Percentiles rank a stretch among this genome's conserved stretches.
Conservation (phyloP, 1,140 invertebrate species). For the Carcinoscorpius rotundicauda region DNA sequence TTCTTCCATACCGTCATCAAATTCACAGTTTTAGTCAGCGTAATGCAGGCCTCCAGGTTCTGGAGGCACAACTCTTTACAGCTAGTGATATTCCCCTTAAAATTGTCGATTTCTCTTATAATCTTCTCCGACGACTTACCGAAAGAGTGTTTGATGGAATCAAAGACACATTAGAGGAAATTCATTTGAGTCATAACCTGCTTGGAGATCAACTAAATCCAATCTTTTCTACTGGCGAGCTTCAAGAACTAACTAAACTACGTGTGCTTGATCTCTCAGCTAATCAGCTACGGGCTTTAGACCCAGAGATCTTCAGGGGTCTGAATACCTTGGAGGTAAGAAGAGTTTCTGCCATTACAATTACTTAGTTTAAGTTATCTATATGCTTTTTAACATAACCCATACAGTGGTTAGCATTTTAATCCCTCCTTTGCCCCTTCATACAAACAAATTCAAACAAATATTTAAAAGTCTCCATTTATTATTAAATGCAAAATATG, state of each 20-base stretch:
- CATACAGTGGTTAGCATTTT: too few relatives aligned
- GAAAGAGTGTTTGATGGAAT: constrained; percentile 57
- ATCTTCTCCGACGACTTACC: constrained; percentile 61
- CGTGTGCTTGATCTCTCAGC: constrained; percentile 56
- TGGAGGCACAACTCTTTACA: constrained; percentile 56
- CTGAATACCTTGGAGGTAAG: constrained; percentile 54
- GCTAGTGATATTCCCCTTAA: constrained; percentile 50
- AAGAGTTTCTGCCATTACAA: too few relatives aligned
- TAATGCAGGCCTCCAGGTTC: constrained; percentile 58
- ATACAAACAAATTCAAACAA: not conserved
- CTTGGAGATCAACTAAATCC: constrained; percentile 78
- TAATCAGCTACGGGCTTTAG: constrained; percentile 62
- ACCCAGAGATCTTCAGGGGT: constrained; percentile 71
- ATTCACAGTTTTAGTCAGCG: constrained; percentile 61
- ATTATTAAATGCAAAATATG: too few relatives aligned
- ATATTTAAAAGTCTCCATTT: not conserved
- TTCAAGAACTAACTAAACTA: constrained; percentile 54
- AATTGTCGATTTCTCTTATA: constrained; percentile 64
- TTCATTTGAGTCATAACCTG: constrained; percentile 62
- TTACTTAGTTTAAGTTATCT: too few relatives aligned
- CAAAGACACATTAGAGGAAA: constrained; percentile 48
- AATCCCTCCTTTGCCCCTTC: not conserved
- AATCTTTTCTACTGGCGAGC: constrained; percentile 71
- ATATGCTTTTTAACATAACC: too few relatives aligned
- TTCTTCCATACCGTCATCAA: constrained; percentile 55